Base-by-base conservation (phyloP, 1,140 invertebrate genomes). In the Antheraea mylitta region DNA sequence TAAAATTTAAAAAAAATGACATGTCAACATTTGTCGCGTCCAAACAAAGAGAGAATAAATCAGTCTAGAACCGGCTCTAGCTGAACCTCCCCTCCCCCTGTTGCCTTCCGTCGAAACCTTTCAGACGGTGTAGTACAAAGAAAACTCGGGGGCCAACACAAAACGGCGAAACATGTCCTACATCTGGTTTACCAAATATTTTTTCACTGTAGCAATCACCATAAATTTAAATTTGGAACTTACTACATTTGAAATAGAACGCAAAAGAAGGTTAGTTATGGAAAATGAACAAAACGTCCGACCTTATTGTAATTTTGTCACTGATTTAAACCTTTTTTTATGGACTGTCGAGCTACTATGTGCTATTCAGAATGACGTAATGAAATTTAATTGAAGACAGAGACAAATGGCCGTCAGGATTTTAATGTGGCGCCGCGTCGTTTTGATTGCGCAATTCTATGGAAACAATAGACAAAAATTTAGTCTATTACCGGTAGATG, bases 11-110 rank as follows among this genome's bases (percentile, higher is more conserved):
- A 80, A 86, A 83, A 79, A 81, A 79, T 70, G 73, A 76, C 69
- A 77, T 87, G 83, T 86, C 85, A 86, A 86, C 83, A 81, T 82
- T 65, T 81, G 81, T 79, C 79, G 75, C 78, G 75, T 70, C 76
- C 81, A 83, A 87, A 87, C 85, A 86, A 87, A 87, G 83, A 85
- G 84, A 82, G 76, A 85, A 87, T 87, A 87, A 86, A 87, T 87
- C 85, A 87, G 75, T 65, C 75, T 59, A 72, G 58, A 42, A 42
- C 79, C 77, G 79, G 13, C 16, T 0, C 61, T 74, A 67, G 30
- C 16, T 67, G 83, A 71, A 7, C 73, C 67, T 9, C 78, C 74
- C 58, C 64, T 59, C 73, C 77, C 71, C 75, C 67, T 69, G 60
- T 63, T 3, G 38, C 64, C 38, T 7, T n/a, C 70, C 48, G 13